phyloP scores from a whole-genome alignment of 2,113 vertebrate genomes.

The Coturnix japonica region DNA sequence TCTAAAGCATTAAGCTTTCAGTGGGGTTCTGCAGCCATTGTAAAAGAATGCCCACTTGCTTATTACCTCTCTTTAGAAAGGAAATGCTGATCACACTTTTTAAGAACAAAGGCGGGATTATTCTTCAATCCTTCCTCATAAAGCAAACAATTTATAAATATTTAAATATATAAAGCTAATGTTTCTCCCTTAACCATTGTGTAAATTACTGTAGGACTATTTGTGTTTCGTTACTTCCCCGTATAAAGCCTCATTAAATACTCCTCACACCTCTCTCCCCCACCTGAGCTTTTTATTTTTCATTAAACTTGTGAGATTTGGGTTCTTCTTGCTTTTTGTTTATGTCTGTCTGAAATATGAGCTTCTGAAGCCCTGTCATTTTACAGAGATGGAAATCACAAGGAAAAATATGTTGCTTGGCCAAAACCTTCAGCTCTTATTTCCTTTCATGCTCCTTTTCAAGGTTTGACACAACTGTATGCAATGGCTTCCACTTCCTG shows the following conservation, averaged over 20 bases:
- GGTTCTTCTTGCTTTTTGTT: background rate
- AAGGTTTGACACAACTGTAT: background rate
- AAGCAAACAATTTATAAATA: slow-evolving; percentile 58
- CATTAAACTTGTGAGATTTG: background rate
- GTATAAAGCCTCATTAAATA: background rate
- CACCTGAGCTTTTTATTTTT: background rate
- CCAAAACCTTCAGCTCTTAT: background rate
- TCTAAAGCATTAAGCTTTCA: slow-evolving; percentile 41
- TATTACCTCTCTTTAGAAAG: slow-evolving; percentile 50
- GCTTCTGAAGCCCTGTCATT: background rate
- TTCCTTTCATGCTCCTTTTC: background rate
- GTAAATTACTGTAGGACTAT: slow-evolving; percentile 7
- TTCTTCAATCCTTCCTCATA: slow-evolving; percentile 35
- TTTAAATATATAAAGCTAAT: slow-evolving; percentile 44
- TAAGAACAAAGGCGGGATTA: slow-evolving; percentile 61
- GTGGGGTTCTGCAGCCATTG: slow-evolving; percentile 32
- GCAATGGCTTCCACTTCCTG: background rate
- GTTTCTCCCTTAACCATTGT: background rate
- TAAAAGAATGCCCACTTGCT: slow-evolving; percentile 54
- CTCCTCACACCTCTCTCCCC: background rate
- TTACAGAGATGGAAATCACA: background rate
- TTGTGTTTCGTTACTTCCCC: background rate
- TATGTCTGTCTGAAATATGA: background rate
- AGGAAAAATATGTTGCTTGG: background rate
- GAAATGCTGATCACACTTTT: slow-evolving; percentile 63